These are phyloP conservation scores for Electrona antarctica DNA, from an alignment of 2,113 vertebrate genomes.

Conservation along the genomic window DNA sequence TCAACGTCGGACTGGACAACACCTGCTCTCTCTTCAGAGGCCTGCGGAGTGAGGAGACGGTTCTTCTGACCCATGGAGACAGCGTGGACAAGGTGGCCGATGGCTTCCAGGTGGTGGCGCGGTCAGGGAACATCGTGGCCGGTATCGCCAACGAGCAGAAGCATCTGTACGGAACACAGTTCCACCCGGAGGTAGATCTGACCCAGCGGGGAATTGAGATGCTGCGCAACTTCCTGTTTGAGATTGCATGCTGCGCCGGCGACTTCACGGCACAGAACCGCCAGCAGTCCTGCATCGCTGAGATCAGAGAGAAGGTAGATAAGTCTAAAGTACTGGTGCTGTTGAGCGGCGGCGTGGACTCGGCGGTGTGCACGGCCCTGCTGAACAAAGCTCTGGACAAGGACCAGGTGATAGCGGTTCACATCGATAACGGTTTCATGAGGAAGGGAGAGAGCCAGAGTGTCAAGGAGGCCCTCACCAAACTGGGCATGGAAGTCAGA, in stretches of 20 bases:
- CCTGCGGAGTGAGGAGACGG: conserved; percentile 89
- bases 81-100: conserved; percentile 92
- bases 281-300: conserved; percentile 82
- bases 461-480: conserved; percentile 88
- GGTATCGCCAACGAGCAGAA: conserved; percentile 92
- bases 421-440: conserved; percentile 93
- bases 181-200: conserved; percentile 91
- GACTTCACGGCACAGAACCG: conserved; percentile 89
- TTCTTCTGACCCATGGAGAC: conserved; percentile 89
- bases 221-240: conserved; percentile 88
- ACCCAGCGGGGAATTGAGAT: conserved; percentile 88
- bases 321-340: conserved; percentile 89
- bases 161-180: conserved; percentile 88
- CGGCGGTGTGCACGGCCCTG: conserved; percentile 89
- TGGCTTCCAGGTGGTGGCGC: conserved; percentile 90
- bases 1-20: conserved; percentile 86
- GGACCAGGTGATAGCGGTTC: conserved; percentile 89
- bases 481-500: conserved; percentile 89
- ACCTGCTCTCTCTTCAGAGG: conserved; percentile 89
- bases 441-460: conserved; percentile 88
- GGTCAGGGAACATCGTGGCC: conserved; percentile 90
- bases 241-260: conserved; percentile 86
- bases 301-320: conserved; percentile 85
- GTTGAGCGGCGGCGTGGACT: conserved; percentile 89
- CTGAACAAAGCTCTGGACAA: conserved; percentile 85